Evolutionary conservation across 2,113 vertebrate genomes (phyloP).

Genomic region (Phycodurus eques): DNA sequence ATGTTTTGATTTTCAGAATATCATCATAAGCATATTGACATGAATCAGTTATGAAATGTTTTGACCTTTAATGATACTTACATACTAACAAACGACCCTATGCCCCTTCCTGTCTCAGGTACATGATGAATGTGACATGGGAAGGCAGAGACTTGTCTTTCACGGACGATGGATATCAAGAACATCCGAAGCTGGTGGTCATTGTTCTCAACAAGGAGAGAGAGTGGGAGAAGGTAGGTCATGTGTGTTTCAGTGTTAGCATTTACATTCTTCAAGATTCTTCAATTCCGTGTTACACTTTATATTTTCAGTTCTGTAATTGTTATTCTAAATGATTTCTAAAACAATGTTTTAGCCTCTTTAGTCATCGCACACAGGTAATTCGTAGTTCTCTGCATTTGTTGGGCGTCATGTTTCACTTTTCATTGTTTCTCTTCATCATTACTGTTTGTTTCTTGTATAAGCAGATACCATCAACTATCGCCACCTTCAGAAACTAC

Average conservation of each 20-base stretch:
- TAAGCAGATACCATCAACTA: constrained; percentile 5
- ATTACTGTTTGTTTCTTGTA: constrained; percentile 14
- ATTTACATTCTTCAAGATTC: neutral
- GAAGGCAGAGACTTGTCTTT: constrained; percentile 94
- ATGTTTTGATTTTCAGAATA: no score
- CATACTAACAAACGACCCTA: neutral
- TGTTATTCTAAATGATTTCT: neutral
- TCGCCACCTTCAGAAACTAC: constrained; percentile 8
- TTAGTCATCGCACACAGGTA: neutral
- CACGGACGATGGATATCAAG: constrained; percentile 95
- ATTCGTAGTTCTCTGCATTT: neutral
- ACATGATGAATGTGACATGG: constrained; percentile 99
- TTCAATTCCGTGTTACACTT: neutral
- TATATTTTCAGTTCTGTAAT: neutral
- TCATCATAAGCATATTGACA: no score
- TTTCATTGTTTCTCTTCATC: constrained; percentile 11
- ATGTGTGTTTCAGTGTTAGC: neutral
- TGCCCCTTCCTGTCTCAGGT: constrained; percentile 46
- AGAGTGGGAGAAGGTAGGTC: constrained; percentile 95
- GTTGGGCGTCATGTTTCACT: constrained; percentile 2
- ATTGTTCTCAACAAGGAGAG: constrained; percentile 93
- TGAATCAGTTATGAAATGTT: neutral
- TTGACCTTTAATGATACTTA: neutral
- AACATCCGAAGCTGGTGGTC: constrained; percentile 91
- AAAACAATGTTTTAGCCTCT: neutral